Percentiles rank a stretch among this genome's conserved stretches.
Evolutionary conservation across 2,888 invertebrate genomes (phyloP).

Genomic region (Salticus scenicus): DNA sequence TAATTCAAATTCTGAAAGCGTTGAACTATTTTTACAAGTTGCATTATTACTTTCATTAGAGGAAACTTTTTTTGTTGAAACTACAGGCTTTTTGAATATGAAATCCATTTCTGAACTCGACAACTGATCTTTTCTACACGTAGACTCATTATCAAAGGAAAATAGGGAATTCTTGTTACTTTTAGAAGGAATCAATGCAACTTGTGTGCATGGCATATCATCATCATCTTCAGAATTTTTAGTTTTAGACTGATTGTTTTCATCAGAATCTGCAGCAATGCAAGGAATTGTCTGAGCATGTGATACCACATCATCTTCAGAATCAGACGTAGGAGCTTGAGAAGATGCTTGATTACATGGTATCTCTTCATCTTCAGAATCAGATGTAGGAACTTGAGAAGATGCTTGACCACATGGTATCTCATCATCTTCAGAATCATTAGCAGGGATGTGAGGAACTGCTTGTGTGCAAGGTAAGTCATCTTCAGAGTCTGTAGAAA

Average conservation of each 20-base stretch:
- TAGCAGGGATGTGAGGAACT: not conserved
- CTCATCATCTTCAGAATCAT: not conserved
- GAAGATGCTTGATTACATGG: not conserved
- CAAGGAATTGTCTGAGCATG: too few relatives aligned
- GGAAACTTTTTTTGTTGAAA: not conserved
- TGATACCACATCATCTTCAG: not conserved
- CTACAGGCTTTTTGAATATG: not conserved
- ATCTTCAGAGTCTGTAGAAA: not conserved
- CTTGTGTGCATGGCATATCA: conserved; percentile 17
- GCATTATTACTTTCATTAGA: not conserved
- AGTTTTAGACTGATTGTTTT: not conserved
- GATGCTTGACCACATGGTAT: not conserved
- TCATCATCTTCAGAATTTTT: not conserved
- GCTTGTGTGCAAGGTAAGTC: conserved; percentile 33
- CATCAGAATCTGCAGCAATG: not conserved
- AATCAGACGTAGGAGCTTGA: too few relatives aligned
- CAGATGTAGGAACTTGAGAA: not conserved
- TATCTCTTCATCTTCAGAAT: not conserved
- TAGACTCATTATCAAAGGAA: not conserved
- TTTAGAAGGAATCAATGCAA: too few relatives aligned
- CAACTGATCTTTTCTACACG: not conserved
- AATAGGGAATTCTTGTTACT: not conserved
- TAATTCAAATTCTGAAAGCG: not conserved
- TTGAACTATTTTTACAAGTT: not conserved
- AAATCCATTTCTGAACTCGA: not conserved